These are phyloP conservation scores for Gerris lacustris DNA, from an alignment of 2,888 invertebrate species.

Conservation along the genomic window DNA sequence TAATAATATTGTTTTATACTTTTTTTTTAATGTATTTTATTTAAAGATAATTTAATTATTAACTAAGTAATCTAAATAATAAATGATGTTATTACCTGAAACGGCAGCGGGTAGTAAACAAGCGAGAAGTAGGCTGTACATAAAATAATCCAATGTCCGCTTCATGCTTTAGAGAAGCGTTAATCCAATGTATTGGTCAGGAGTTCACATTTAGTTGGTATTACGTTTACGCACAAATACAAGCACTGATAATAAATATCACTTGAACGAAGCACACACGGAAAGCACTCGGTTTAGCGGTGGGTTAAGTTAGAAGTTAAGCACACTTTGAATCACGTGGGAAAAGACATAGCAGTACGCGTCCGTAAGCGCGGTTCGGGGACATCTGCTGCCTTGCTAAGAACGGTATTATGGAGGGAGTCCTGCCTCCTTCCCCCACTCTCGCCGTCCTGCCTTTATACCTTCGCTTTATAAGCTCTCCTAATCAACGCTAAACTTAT, in stretches of 20 bases:
- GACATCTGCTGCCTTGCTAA: not conserved
- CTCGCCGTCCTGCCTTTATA: not conserved
- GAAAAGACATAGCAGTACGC: slow-evolving; percentile 3
- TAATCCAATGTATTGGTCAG: not conserved
- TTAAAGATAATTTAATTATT: no score
- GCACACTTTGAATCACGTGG: not conserved
- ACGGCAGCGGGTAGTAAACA: slow-evolving; percentile 25
- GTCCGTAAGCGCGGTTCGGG: not conserved
- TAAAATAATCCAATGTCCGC: slow-evolving; percentile 30
- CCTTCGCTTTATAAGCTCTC: not conserved
- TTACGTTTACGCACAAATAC: no score
- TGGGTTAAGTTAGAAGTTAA: not conserved
- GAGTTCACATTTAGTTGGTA: not conserved
- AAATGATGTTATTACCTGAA: slow-evolving; percentile 21
- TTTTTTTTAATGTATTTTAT: no score
- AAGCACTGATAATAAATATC: not conserved
- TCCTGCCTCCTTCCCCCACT: not conserved
- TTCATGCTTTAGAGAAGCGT: slow-evolving; percentile 25
- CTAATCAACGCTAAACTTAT: no score
- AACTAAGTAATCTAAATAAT: no score
- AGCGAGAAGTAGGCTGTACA: slow-evolving; percentile 21
- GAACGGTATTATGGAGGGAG: not conserved
- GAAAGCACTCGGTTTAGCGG: not conserved
- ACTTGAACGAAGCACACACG: not conserved
- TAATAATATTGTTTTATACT: no score